Conservation (phyloP, 2,113 vertebrate genomes). For the Lota lota region DNA sequence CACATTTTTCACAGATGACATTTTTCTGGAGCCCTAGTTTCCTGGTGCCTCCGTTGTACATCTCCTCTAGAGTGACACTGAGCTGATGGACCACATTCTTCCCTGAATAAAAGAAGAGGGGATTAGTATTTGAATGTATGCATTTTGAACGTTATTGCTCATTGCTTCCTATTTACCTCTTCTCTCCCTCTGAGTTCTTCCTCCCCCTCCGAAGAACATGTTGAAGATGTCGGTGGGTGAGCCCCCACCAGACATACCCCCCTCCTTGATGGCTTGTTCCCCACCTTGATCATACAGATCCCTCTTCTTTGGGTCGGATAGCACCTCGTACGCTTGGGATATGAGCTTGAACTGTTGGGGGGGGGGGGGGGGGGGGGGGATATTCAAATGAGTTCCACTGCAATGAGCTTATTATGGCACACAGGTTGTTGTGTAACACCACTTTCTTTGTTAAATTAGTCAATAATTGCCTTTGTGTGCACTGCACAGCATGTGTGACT, state of each 20-base stretch:
- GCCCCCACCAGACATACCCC: slow-evolving; percentile 81
- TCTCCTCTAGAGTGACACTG: slow-evolving; percentile 87
- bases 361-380: slow-evolving; percentile 11
- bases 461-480: neutral
- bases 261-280: slow-evolving; percentile 97
- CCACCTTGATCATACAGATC: slow-evolving; percentile 96
- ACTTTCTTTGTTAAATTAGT: too few relatives aligned
- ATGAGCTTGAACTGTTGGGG: slow-evolving; percentile 91
- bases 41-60: slow-evolving; percentile 89
- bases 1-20: slow-evolving; percentile 93
- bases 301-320: slow-evolving; percentile 93
- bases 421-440: too few relatives aligned
- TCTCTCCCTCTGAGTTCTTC: slow-evolving; percentile 90
- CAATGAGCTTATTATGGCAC: too few relatives aligned
- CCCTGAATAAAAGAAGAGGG: slow-evolving; percentile 63
- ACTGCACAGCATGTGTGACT: too few relatives aligned
- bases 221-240: slow-evolving; percentile 98
- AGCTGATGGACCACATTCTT: slow-evolving; percentile 95
- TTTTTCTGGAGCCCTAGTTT: slow-evolving; percentile 96
- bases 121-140: too few relatives aligned
- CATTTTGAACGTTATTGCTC: too few relatives aligned
- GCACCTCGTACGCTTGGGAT: slow-evolving; percentile 97
- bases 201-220: slow-evolving; percentile 98
- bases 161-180: slow-evolving; percentile 74
- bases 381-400: neutral